These are phyloP conservation scores for Hydropsyche betteni DNA, from an alignment of 2,888 invertebrate species.

Conservation along the genomic window DNA sequence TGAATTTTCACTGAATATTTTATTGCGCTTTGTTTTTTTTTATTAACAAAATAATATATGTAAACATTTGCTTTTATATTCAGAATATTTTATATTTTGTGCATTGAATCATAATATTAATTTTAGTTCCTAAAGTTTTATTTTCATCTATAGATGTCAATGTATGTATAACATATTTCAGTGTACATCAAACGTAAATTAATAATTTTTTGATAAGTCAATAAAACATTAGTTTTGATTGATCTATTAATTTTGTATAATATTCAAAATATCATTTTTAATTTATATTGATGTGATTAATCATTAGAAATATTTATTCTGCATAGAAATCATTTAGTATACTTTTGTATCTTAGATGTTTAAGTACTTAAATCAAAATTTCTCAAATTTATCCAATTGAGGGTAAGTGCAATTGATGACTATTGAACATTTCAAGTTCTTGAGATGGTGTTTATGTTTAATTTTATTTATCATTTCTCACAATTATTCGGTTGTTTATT, in stretches of 20 bases:
- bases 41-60: neutral
- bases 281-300: conserved; percentile 14
- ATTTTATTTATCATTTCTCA: conserved; percentile 27
- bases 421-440: conserved; percentile 2
- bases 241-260: neutral
- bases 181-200: neutral
- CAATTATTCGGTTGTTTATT: conserved; percentile 8
- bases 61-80: no score
- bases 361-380: conserved; percentile 15
- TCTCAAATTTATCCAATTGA: conserved; percentile 1
- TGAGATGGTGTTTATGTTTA: neutral
- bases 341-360: neutral
- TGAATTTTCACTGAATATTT: no score
- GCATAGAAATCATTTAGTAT: neutral
- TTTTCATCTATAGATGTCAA: neutral
- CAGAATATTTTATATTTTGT: neutral
- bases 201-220: neutral
- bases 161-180: neutral
- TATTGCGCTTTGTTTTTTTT: no score
- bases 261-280: conserved; percentile 5
- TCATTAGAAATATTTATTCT: conserved; percentile 11
- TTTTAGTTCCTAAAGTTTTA: conserved; percentile 5
- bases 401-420: conserved; percentile 20
- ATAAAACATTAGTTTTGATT: neutral
- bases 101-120: neutral